phyloP scores from a whole-genome alignment of 64 coral and sea anemone genomes.

The Catalaphyllia jardinei region DNA sequence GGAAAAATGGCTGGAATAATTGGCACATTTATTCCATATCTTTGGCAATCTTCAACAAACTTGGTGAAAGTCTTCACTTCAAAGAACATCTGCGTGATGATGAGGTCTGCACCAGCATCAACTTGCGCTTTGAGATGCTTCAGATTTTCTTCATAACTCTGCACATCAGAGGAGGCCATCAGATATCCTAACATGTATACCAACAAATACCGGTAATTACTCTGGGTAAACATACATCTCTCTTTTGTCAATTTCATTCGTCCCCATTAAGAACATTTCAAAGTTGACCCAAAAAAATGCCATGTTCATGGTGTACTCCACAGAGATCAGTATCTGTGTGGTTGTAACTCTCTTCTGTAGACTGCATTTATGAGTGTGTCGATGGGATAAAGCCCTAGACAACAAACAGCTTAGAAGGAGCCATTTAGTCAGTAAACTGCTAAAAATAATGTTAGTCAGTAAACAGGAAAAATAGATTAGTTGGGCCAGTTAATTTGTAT shows the following conservation, averaged over 20 bases:
- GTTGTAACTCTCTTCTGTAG: too few species aligned
- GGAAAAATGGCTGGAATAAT: conserved; percentile 92
- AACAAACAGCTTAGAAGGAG: too few species aligned
- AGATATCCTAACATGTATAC: not conserved
- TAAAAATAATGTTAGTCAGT: too few species aligned
- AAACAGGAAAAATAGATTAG: too few species aligned
- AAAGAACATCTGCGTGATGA: conserved; percentile 92
- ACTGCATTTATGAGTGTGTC: too few species aligned
- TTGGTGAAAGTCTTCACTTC: conserved; percentile 74
- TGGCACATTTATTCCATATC: conserved; percentile 76
- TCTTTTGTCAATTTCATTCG: not conserved
- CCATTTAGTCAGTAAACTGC: too few species aligned
- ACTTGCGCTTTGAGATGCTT: conserved; percentile 69
- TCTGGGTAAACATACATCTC: not conserved
- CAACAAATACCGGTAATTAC: not conserved
- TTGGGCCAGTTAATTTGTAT: too few species aligned
- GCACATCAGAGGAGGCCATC: conserved; percentile 39
- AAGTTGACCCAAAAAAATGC: not conserved
- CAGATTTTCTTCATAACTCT: conserved; percentile 69
- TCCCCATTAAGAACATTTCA: too few species aligned
- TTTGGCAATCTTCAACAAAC: conserved; percentile 83
- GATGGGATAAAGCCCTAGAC: too few species aligned
- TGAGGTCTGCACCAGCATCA: conserved; percentile 83
- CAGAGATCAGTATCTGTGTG: too few species aligned
- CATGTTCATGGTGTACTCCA: not conserved